phyloP scores from a whole-genome alignment of 2,888 invertebrate genomes.

The Rhimphoctona megacephalus region DNA sequence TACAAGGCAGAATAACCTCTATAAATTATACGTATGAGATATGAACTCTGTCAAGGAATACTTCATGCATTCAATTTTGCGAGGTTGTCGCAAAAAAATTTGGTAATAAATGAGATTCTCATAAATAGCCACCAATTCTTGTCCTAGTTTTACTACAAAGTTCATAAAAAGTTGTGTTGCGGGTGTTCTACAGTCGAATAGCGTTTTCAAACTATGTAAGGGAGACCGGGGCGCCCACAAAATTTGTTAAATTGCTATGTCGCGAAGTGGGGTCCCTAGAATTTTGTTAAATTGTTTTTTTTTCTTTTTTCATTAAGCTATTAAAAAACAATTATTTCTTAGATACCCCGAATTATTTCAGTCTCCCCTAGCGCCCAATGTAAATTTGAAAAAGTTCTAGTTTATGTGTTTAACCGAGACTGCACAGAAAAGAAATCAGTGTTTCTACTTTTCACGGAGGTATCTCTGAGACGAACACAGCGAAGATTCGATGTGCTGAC shows the following conservation, averaged over 20 bases:
- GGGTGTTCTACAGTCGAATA: too few relatives aligned
- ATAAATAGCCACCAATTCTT: too few relatives aligned
- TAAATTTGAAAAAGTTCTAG: not conserved
- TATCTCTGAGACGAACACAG: not conserved
- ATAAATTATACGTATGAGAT: not conserved
- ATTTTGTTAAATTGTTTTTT: too few relatives aligned
- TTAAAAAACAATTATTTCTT: too few relatives aligned
- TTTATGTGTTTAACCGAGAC: not conserved
- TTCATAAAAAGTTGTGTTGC: too few relatives aligned
- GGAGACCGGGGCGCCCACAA: too few relatives aligned
- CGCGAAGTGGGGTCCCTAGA: too few relatives aligned
- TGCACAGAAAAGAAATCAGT: not conserved
- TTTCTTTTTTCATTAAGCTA: too few relatives aligned
- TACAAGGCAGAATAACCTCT: not conserved
- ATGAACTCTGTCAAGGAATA: not conserved
- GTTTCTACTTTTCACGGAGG: not conserved
- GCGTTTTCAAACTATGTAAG: too few relatives aligned
- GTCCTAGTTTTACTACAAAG: too few relatives aligned
- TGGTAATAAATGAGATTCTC: not conserved
- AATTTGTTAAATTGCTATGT: too few relatives aligned
- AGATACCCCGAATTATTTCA: too few relatives aligned
- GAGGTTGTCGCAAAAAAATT: not conserved
- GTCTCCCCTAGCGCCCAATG: not conserved
- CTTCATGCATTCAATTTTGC: not conserved
- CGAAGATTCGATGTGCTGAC: not conserved